These are phyloP conservation scores for Coryphaenoides rupestris DNA, from an alignment of 2,113 vertebrate species.

Conservation along the genomic window DNA sequence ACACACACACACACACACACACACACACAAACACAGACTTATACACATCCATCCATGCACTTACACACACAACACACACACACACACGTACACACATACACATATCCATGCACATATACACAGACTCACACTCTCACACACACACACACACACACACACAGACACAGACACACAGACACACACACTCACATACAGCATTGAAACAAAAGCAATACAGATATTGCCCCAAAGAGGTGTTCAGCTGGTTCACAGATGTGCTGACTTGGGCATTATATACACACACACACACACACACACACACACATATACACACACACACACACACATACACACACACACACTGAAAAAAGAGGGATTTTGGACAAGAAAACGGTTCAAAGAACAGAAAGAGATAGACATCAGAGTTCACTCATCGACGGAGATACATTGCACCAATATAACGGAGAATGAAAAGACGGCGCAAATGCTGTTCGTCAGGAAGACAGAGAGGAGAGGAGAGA, in stretches of 20 bases:
- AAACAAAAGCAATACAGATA: slow-evolving; percentile 62
- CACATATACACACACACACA: slow-evolving; percentile 16
- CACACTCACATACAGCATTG: slow-evolving; percentile 36
- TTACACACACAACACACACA: background rate
- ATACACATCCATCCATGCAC: background rate
- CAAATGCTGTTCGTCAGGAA: slow-evolving; percentile 41
- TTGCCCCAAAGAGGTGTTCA: slow-evolving; percentile 59
- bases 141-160: slow-evolving; percentile 32
- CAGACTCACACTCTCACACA: slow-evolving; percentile 29
- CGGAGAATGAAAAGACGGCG: slow-evolving; percentile 27
- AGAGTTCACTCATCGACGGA: slow-evolving; percentile 18
- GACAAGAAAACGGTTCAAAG: slow-evolving; percentile 30
- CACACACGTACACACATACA: background rate
- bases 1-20: background rate
- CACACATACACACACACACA: slow-evolving; percentile 32
- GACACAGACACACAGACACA: slow-evolving; percentile 29
- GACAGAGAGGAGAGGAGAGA: slow-evolving; percentile 44
- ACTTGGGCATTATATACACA: slow-evolving; percentile 32
- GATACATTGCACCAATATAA: slow-evolving; percentile 35
- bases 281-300: slow-evolving; percentile 25
- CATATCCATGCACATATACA: slow-evolving; percentile 18
- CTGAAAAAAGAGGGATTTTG: slow-evolving; percentile 16
- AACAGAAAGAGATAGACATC: slow-evolving; percentile 25
- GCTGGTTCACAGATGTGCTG: slow-evolving; percentile 71
- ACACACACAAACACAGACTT: background rate